Evolutionary conservation across 2,888 invertebrate genomes (phyloP), one percentile per base, ranked within the genome.

Genomic region (Stratiomys singularior): DNA sequence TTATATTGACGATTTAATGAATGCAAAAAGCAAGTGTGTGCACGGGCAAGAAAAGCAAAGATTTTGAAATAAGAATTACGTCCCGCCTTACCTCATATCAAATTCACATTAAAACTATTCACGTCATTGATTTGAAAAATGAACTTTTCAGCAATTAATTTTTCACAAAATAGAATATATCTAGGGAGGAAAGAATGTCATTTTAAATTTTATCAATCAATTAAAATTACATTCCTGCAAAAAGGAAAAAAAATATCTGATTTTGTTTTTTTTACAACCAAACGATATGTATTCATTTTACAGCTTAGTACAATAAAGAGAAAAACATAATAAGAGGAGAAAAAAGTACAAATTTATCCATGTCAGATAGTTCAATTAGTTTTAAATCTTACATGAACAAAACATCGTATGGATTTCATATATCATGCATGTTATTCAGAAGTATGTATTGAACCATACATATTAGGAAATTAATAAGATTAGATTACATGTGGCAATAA

Each of bases 361-460:
- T 63, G 23, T 15, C 23, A 81, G 78, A 79, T 80, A 81, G 18
- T 78, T 81, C 79, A 81, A 81, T 80, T 81, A 79, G 81, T 80
- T 78, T 28, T 21, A 82, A 83, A 81, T 21, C 28, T 60, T 37
- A 74, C 56, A 74, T 18, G 46, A 30, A 60, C 44, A 7, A 74
- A 37, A 74, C 44, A 60, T 72, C 27, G 37, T 37, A 28, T 30
- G 60, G 37, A 15, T 37, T 58, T 44, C 52, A 28, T 25, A 46
- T 69, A 69, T 25, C 60, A 52, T 74, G 37, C 56, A 74, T 58
- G 47, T 58, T 52, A 74, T 30, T 52, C 28, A 58, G 1, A 30
- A 37, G 37, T 37, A 37, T 37, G 37, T 37, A 37, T 37, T 37
- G 37, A 37, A 5, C 37, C 37, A 37, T 37, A 37, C 37, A 37